Evolutionary conservation across 2,113 vertebrate species (phyloP).

Genomic region (Erinaceus europaeus): DNA sequence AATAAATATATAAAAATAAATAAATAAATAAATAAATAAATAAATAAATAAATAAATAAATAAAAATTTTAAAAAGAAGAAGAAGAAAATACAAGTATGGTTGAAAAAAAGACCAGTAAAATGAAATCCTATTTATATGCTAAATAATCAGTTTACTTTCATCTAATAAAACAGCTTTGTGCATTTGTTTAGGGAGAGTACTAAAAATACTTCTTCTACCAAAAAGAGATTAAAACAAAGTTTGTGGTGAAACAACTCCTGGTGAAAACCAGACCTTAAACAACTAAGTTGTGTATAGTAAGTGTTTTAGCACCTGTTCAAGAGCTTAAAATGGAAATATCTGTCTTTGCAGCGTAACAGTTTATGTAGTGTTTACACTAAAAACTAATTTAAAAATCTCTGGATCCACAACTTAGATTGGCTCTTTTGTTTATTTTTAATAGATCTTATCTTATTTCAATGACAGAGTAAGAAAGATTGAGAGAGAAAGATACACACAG

Average conservation of each 20-base stretch:
- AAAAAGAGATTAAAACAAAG: conserved; percentile 24
- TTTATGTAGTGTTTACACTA: not conserved
- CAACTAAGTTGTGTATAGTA: not conserved
- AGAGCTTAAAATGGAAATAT: not conserved
- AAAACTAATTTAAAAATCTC: not conserved
- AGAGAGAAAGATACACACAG: no score
- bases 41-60: no score
- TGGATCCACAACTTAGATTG: not conserved
- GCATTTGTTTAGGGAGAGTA: not conserved
- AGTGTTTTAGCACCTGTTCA: not conserved
- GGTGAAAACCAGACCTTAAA: conserved; percentile 11
- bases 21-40: no score
- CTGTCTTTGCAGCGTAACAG: not conserved
- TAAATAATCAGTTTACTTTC: not conserved
- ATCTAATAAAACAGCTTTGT: no score
- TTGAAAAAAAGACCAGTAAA: not conserved
- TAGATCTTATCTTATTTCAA: no score
- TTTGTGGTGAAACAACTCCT: not conserved
- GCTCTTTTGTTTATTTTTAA: not conserved
- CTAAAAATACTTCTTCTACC: not conserved
- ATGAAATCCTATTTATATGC: conserved; percentile 10
- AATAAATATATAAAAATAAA: no score
- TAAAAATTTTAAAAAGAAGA: no score
- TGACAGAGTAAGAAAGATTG: no score
- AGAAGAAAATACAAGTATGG: no score